A percentile compares a stretch with the other conserved stretches of the same genome.
phyloP scores from a whole-genome alignment of 2,888 invertebrate species.

The Megaustenia siamemsis region DNA sequence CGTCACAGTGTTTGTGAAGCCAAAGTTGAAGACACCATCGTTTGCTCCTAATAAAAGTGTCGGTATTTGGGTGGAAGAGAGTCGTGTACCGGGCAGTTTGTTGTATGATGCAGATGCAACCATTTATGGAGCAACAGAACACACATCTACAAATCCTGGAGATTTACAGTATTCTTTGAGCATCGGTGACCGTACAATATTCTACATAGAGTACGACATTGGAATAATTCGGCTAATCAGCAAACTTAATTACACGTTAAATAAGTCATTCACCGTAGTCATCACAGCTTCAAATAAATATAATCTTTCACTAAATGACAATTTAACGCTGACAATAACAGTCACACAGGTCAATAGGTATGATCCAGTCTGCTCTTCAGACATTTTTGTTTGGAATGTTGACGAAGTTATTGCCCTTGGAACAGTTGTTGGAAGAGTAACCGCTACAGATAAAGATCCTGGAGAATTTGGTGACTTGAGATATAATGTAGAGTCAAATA shows the following conservation, averaged over 20 bases:
- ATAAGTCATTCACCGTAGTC: conserved; percentile 15
- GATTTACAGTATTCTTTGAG: conserved; percentile 62
- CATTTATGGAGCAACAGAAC: conserved; percentile 23
- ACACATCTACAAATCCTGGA: not conserved
- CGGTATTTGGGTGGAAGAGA: conserved; percentile 12
- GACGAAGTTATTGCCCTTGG: conserved; percentile 57
- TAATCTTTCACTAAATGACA: conserved; percentile 37
- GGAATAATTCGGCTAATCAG: conserved; percentile 60
- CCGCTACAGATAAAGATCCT: conserved; percentile 69
- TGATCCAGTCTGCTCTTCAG: conserved; percentile 52
- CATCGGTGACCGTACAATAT: conserved; percentile 61
- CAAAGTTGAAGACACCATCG: not conserved
- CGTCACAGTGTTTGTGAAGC: conserved; percentile 49
- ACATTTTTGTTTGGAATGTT: conserved; percentile 38
- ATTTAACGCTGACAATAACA: conserved; percentile 42
- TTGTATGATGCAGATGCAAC: conserved; percentile 35
- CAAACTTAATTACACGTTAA: conserved; percentile 36
- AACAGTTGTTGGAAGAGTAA: conserved; percentile 60
- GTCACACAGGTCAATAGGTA: conserved; percentile 61
- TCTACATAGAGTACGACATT: conserved; percentile 63
- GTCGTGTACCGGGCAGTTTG: not conserved
- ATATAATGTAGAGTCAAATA: conserved; percentile 62
- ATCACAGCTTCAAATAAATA: conserved; percentile 57
- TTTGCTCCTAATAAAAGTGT: not conserved
- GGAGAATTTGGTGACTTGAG: conserved; percentile 65